These are phyloP conservation scores for Stichopus horrens DNA, from an alignment of 53 echinoderm and acorn worm genomes.

Conservation along the genomic window DNA sequence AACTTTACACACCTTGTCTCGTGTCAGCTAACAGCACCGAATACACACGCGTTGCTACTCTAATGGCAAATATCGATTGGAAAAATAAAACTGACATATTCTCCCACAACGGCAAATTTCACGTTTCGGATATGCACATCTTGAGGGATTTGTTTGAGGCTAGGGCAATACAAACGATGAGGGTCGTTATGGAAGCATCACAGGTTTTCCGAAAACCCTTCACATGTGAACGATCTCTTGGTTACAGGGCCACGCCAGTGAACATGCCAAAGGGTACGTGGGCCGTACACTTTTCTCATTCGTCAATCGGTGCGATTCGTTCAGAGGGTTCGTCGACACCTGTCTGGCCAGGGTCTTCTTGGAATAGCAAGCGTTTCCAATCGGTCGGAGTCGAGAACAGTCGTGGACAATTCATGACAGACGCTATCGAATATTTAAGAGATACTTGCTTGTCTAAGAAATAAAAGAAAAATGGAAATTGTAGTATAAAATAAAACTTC, in stretches of 20 bases:
- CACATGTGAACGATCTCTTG: not conserved
- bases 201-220: not conserved
- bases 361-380: not conserved
- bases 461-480: too few species aligned
- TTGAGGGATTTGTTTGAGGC: not conserved
- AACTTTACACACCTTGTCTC: not conserved
- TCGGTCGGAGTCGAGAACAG: too few species aligned
- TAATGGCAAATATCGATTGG: not conserved
- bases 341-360: not conserved
- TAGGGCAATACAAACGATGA: not conserved
- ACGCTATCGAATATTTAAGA: too few species aligned
- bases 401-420: too few species aligned
- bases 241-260: not conserved
- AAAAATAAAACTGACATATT: not conserved
- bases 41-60: slow-evolving; percentile 1
- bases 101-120: not conserved
- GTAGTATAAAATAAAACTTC: too few species aligned
- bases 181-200: not conserved
- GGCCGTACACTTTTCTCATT: not conserved
- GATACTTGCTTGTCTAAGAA: too few species aligned
- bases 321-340: not conserved
- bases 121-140: slow-evolving; percentile 20
- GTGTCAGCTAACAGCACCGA: not conserved
- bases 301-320: not conserved
- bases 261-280: not conserved